A percentile compares a stretch with the other conserved stretches of the same genome.
phyloP scores from a whole-genome alignment of 2,888 invertebrate species.

The Colostygia pectinataria region DNA sequence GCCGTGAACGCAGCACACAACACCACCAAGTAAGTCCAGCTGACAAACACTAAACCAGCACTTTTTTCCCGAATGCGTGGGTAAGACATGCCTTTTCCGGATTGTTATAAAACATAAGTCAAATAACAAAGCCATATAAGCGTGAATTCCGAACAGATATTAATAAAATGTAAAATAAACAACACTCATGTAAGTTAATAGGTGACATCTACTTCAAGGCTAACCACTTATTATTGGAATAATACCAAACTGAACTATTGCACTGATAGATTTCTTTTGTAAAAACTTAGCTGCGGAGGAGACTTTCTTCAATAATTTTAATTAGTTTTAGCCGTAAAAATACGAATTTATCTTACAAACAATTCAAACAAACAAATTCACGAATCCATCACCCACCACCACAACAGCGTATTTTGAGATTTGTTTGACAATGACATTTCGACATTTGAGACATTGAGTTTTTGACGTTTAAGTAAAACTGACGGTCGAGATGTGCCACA shows the following conservation, averaged over 20 bases:
- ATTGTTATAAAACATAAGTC: slow-evolving; percentile 76
- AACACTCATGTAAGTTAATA: slow-evolving; percentile 78
- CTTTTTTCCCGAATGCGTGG: slow-evolving; percentile 79
- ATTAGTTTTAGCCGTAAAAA: slow-evolving; percentile 50
- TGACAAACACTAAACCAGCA: slow-evolving; percentile 75
- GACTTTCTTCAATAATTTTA: slow-evolving; percentile 47
- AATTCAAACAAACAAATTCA: slow-evolving; percentile 71
- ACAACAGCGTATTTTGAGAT: slow-evolving; percentile 66
- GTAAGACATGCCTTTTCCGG: slow-evolving; percentile 80
- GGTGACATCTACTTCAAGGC: slow-evolving; percentile 83
- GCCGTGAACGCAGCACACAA: slow-evolving; percentile 78
- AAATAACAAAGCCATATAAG: slow-evolving; percentile 82
- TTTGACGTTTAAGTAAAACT: too few species aligned
- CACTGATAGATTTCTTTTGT: slow-evolving; percentile 44
- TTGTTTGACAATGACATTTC: slow-evolving; percentile 54
- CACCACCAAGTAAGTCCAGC: slow-evolving; percentile 74
- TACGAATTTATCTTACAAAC: slow-evolving; percentile 70
- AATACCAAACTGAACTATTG: slow-evolving; percentile 58
- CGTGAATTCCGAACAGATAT: slow-evolving; percentile 73
- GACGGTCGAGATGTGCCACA: too few species aligned
- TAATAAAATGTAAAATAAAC: slow-evolving; percentile 81
- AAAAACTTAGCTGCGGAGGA: slow-evolving; percentile 42
- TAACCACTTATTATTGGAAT: slow-evolving; percentile 76
- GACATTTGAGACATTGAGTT: slow-evolving; percentile 41
- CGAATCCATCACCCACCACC: slow-evolving; percentile 57